phyloP scores from a whole-genome alignment of 1,140 invertebrate species.

The Drosophila bipectinata region DNA sequence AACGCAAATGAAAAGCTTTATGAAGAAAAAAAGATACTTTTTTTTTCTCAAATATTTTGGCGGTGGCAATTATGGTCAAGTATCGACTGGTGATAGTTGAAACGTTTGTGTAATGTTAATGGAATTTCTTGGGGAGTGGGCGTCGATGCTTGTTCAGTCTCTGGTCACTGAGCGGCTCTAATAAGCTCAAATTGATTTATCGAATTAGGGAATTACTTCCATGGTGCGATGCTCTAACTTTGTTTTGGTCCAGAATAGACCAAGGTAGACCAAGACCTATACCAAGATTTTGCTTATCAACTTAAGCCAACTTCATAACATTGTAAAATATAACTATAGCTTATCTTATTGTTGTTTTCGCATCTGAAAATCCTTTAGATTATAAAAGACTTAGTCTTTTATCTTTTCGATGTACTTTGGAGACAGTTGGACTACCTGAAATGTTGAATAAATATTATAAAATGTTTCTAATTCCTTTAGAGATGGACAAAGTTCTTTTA shows the following conservation, averaged over 20 bases:
- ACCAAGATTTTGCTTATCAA: slow-evolving; percentile 30
- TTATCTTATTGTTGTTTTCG: slow-evolving; percentile 33
- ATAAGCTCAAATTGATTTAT: slow-evolving; percentile 6
- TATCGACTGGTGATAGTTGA: slow-evolving; percentile 15
- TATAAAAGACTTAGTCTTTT: slow-evolving; percentile 4
- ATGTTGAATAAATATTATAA: neutral
- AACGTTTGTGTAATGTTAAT: slow-evolving; percentile 33
- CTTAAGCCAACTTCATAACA: slow-evolving; percentile 17
- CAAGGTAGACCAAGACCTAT: slow-evolving; percentile 11
- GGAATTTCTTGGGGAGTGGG: slow-evolving; percentile 24
- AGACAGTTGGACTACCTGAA: slow-evolving; percentile 8
- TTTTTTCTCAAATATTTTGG: slow-evolving; percentile 7
- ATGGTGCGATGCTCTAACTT: neutral
- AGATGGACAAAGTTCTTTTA: neutral
- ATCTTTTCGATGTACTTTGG: neutral
- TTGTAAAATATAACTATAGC: slow-evolving; percentile 18
- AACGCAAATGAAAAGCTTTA: slow-evolving; percentile 32
- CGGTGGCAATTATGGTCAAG: slow-evolving; percentile 21
- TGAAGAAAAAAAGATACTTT: neutral
- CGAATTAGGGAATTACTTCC: neutral
- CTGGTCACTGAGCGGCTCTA: slow-evolving; percentile 10
- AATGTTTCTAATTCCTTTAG: neutral
- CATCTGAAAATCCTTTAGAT: slow-evolving; percentile 6
- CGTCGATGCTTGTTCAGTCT: neutral
- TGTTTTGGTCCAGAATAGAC: neutral